Evolutionary conservation across 1,140 invertebrate species (phyloP), one percentile per base, ranked within the genome.

Genomic region (Prorops nasuta): DNA sequence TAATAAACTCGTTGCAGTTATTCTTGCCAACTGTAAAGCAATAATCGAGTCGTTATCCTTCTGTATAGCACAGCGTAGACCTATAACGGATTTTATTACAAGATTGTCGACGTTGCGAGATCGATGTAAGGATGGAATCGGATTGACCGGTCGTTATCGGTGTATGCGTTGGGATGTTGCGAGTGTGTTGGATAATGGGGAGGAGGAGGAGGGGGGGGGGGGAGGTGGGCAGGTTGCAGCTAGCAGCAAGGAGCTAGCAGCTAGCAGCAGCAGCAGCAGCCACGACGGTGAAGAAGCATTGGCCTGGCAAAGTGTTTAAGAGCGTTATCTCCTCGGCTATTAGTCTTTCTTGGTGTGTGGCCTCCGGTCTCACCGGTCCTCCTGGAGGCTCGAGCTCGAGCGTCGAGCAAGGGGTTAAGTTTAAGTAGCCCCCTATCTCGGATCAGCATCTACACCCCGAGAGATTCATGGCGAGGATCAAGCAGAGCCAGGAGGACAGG

Each of bases 281-380:
- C n/a, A 37, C 35, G 45, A 50, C n/a, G n/a, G 56, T 58, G 50
- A 66, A 71, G 67, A 74, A 70, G 69, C 67, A 74, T 73, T 67
- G 71, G 66, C 67, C 69, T 65, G 68, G 65, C 71, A 73, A 74
- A 73, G 73, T 74, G 71, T 76, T 76, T 74, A 76, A 76, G 69
- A 72, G 69, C 66, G 72, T 76, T 76, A 76, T 74, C 72, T 74
- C 63, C 63, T 67, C 63, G 64, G 70, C 73, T 76, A 74, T 74
- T 74, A 74, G 71, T 74, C 69, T 74, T 72, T 69, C 73, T 71
- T 72, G 67, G 71, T 74, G 73, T 76, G 73, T 74, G 71, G 72
- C 65, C 72, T 64, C 67, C 63, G 66, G 59, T 69, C 62, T 71
- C 65, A 53, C n/a, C 60, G 64, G 63, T 68, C 62, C 62, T 66